Conservation (phyloP, 2,888 invertebrate genomes). For the Oasisia sp. region DNA sequence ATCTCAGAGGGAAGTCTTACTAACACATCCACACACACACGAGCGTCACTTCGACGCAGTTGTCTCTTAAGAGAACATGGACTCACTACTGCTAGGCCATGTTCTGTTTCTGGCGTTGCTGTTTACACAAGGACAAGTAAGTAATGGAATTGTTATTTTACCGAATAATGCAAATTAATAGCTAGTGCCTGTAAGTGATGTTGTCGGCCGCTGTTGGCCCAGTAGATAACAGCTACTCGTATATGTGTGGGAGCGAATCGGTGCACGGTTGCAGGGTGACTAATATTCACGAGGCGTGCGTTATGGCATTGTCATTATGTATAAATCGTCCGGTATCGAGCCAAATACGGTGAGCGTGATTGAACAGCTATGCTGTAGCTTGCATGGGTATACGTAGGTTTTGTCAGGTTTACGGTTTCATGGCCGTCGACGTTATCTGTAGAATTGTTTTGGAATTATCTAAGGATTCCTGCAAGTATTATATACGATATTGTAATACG, state of each 20-base stretch:
- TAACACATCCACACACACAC: neutral
- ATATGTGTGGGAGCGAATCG: neutral
- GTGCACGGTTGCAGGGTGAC: too few species aligned
- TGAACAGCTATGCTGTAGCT: too few species aligned
- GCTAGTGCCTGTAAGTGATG: neutral
- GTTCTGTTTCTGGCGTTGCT: neutral
- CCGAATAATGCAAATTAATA: neutral
- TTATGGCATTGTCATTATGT: too few species aligned
- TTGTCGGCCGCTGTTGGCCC: neutral
- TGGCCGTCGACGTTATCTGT: too few species aligned
- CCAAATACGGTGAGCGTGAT: too few species aligned
- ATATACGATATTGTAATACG: too few species aligned
- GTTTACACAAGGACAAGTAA: constrained; percentile 10
- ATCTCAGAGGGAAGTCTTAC: neutral
- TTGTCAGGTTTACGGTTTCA: too few species aligned
- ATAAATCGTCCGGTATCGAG: too few species aligned
- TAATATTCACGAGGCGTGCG: too few species aligned
- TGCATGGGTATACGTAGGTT: too few species aligned
- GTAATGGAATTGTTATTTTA: neutral
- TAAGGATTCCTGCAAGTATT: too few species aligned
- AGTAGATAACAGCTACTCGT: neutral
- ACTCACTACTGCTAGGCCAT: neutral
- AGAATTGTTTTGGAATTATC: too few species aligned
- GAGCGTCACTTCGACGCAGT: neutral
- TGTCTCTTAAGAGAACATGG: neutral